phyloP scores from a whole-genome alignment of 2,888 invertebrate genomes.

The Chloromyia formosa region DNA sequence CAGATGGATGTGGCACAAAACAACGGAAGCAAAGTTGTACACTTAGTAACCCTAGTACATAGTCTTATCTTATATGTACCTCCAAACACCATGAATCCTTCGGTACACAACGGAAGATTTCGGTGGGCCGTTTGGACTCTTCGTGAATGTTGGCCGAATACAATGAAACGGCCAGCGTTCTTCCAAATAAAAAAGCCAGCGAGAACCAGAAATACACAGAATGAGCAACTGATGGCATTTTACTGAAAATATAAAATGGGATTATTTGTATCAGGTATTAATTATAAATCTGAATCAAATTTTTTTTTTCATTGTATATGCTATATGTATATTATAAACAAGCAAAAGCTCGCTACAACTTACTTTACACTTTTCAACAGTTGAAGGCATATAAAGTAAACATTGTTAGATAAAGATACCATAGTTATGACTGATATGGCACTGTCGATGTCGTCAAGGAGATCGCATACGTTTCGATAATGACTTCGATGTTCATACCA shows the following conservation, averaged over 20 bases:
- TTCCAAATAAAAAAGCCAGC: constrained; percentile 66
- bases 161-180: constrained; percentile 68
- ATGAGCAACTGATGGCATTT: constrained; percentile 61
- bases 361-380: constrained; percentile 67
- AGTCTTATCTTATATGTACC: constrained; percentile 46
- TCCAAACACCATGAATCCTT: constrained; percentile 65
- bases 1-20: too few species aligned
- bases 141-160: constrained; percentile 69
- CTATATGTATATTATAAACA: too few species aligned
- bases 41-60: too few species aligned
- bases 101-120: constrained; percentile 63
- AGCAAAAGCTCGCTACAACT: constrained; percentile 42
- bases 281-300: not conserved
- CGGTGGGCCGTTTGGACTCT: constrained; percentile 64
- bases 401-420: constrained; percentile 68
- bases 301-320: too few species aligned
- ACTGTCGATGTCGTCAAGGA: constrained; percentile 66
- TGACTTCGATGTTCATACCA: constrained; percentile 67
- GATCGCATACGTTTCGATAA: constrained; percentile 65
- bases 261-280: not conserved
- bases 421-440: constrained; percentile 67
- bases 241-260: constrained; percentile 52
- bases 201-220: constrained; percentile 69
- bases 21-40: too few species aligned
- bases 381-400: constrained; percentile 70